Conservation (phyloP, 2,113 vertebrate species). For the Chamaetylas fuelleborni region DNA sequence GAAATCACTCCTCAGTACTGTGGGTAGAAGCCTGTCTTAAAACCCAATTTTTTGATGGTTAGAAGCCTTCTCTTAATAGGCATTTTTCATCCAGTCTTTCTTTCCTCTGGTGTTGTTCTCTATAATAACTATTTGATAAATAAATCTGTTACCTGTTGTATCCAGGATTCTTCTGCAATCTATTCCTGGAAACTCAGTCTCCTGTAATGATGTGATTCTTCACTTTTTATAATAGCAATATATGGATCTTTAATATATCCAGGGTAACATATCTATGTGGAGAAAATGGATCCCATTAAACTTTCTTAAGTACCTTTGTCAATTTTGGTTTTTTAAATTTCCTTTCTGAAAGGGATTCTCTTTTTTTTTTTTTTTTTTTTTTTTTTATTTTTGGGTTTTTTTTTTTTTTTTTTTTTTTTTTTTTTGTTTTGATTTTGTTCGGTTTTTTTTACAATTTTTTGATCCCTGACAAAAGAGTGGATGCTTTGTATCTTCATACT, state of each 20-base stretch:
- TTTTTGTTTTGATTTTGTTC: no score
- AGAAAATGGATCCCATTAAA: not conserved
- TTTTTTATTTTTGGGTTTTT: no score
- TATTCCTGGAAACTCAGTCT: not conserved
- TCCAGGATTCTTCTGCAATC: not conserved
- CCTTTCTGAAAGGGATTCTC: not conserved
- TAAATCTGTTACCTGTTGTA: not conserved
- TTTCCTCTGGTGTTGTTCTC: not conserved
- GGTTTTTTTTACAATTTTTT: not conserved
- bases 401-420: no score
- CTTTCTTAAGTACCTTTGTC: not conserved
- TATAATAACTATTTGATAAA: not conserved
- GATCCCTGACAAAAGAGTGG: not conserved
- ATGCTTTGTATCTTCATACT: not conserved
- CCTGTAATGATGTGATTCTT: not conserved
- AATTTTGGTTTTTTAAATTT: not conserved
- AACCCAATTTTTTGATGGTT: not conserved
- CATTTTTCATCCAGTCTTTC: not conserved
- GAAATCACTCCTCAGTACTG: fast-evolving
- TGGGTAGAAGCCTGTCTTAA: not conserved
- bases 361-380: no score
- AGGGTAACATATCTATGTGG: not conserved
- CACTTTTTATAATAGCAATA: not conserved
- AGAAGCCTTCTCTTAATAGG: not conserved
- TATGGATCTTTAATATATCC: not conserved